These are phyloP conservation scores for Fragum whitleyi DNA, from an alignment of 2,888 invertebrate genomes.

Conservation along the genomic window DNA sequence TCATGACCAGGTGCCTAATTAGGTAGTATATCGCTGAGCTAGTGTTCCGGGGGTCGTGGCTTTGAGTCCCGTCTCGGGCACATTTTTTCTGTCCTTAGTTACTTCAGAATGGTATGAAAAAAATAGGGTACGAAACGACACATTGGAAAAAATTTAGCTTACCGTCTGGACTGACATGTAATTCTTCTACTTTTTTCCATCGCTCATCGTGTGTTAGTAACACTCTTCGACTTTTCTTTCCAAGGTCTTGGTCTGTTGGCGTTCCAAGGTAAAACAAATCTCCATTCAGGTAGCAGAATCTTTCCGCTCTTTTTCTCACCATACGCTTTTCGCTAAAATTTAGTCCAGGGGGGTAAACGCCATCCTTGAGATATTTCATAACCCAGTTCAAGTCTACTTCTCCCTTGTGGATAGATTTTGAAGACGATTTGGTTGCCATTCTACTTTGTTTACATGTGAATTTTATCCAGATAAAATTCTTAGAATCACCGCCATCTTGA, in stretches of 20 bases:
- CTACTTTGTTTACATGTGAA: constrained; percentile 41
- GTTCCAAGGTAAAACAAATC: constrained; percentile 60
- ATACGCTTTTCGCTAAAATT: constrained; percentile 62
- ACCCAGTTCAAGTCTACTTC: constrained; percentile 61
- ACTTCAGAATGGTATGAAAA: no score
- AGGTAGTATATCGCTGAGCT: no score
- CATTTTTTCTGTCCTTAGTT: no score
- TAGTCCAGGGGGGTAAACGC: constrained; percentile 58
- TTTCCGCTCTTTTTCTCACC: constrained; percentile 67
- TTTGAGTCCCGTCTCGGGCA: no score
- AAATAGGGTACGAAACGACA: no score
- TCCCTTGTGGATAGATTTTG: constrained; percentile 43
- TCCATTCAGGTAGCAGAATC: constrained; percentile 62
- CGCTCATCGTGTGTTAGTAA: constrained; percentile 52
- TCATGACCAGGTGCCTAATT: no score
- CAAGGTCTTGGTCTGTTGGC: constrained; percentile 51
- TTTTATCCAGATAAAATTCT: constrained; percentile 52
- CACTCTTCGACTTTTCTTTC: constrained; percentile 55
- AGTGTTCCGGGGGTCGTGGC: no score
- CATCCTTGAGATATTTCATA: constrained; percentile 54
- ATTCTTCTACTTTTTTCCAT: constrained; percentile 43
- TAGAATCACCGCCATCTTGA: constrained; percentile 64
- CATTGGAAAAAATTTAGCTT: background rate
- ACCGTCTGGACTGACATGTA: constrained; percentile 56
- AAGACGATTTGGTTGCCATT: constrained; percentile 32